Evolutionary conservation across 1,140 invertebrate genomes (phyloP).

Genomic region (Heterodera schachtii): DNA sequence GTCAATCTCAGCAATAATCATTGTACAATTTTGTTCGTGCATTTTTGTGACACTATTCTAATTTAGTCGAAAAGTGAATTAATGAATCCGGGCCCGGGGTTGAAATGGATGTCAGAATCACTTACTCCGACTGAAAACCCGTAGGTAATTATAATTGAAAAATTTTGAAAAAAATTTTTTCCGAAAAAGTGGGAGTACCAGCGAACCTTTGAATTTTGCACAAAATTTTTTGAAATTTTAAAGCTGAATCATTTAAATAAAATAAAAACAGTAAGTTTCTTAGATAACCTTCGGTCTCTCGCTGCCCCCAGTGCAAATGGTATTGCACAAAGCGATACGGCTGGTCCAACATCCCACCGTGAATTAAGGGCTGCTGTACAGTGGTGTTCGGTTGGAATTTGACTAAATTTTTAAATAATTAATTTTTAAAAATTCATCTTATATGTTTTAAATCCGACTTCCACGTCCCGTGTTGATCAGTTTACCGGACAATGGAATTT

Average conservation of each 20-base stretch:
- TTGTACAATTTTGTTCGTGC: too few relatives aligned
- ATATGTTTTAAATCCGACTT: conserved; percentile 3
- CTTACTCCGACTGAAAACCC: too few relatives aligned
- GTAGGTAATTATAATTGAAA: too few relatives aligned
- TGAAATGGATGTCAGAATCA: too few relatives aligned
- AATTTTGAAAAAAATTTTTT: too few relatives aligned
- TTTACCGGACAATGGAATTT: conserved; percentile 50
- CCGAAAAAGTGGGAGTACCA: too few relatives aligned
- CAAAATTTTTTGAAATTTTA: neutral
- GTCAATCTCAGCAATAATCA: too few relatives aligned
- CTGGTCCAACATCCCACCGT: conserved; percentile 57
- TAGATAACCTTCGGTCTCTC: conserved; percentile 48
- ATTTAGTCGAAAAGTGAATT: too few relatives aligned
- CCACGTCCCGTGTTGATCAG: conserved; percentile 59
- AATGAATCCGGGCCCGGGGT: too few relatives aligned
- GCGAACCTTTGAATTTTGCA: neutral
- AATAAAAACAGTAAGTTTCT: neutral
- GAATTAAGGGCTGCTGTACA: conserved; percentile 50
- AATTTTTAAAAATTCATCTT: too few relatives aligned
- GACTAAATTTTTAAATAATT: conserved; percentile 40
- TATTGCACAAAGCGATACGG: conserved; percentile 59
- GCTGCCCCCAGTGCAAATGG: conserved; percentile 59
- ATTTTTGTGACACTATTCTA: too few relatives aligned
- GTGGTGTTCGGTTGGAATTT: conserved; percentile 53
- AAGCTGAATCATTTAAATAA: neutral